Conservation (phyloP, 2,797 vertebrate species). For the Gallinago stenura region DNA sequence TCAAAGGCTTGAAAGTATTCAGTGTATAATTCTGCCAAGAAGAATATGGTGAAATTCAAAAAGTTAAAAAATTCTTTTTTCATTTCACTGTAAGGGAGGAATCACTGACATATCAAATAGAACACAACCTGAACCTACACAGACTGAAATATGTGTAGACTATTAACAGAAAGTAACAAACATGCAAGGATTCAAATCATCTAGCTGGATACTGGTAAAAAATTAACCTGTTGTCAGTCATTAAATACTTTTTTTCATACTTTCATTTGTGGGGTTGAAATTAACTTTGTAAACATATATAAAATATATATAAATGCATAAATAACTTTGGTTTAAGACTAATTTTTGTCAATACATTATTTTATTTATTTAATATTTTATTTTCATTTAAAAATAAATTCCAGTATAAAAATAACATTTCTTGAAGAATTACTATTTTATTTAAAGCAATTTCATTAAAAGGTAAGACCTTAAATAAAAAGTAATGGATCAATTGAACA, state of each 20-base stretch:
- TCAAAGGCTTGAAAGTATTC: not conserved
- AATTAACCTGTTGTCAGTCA: not conserved
- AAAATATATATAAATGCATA: not conserved
- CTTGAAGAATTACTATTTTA: not conserved
- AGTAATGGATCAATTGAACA: not conserved
- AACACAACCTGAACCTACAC: not conserved
- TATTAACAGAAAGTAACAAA: not conserved
- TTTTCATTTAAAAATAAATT: not conserved
- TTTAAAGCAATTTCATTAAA: not conserved
- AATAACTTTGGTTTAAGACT: not conserved
- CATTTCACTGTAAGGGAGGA: not conserved
- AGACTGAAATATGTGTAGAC: not conserved
- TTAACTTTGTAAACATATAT: not conserved
- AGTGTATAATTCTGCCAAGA: not conserved
- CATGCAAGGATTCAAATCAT: not conserved
- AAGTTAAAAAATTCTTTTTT: not conserved
- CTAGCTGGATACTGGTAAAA: not conserved
- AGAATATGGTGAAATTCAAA: not conserved
- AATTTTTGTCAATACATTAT: not conserved
- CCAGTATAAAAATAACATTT: not conserved
- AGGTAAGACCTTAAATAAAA: not conserved
- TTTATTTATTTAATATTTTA: not conserved
- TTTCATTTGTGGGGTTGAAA: not conserved
- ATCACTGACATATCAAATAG: not conserved
- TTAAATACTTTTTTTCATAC: not conserved